These are phyloP conservation scores for Nyctalus aviator DNA, from an alignment of 2,797 vertebrate genomes.

Conservation along the genomic window DNA sequence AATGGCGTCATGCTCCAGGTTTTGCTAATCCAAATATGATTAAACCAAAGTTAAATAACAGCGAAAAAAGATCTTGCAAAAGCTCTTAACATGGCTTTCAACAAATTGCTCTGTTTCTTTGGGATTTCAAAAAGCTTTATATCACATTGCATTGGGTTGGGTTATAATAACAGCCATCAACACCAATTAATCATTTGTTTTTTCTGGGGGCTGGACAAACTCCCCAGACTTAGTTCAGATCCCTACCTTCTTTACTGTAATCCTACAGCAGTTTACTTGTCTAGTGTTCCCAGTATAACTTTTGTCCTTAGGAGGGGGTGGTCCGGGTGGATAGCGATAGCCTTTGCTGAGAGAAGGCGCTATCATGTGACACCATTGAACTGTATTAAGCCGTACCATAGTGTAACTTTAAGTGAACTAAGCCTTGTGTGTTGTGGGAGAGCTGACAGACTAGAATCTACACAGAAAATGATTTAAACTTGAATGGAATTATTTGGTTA, in stretches of 20 bases:
- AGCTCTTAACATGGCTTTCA: conserved; percentile 2
- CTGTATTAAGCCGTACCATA: too few species aligned
- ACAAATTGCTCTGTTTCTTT: conserved; percentile 53
- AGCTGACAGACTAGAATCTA: background rate
- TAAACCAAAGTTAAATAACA: conserved; percentile 55
- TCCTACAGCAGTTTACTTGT: background rate
- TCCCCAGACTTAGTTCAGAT: background rate
- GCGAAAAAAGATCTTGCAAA: conserved; percentile 49
- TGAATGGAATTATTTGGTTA: background rate
- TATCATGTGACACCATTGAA: background rate
- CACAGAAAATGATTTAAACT: background rate
- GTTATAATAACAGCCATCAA: conserved; percentile 49
- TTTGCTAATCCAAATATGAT: conserved; percentile 49
- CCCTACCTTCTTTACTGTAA: background rate
- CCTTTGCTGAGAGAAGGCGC: background rate
- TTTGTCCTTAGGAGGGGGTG: background rate
- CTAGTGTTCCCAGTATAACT: background rate
- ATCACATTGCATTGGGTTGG: conserved; percentile 3
- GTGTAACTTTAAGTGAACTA: background rate
- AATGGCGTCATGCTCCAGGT: background rate
- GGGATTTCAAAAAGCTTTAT: conserved; percentile 50
- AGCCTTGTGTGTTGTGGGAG: background rate
- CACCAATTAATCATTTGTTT: conserved; percentile 47
- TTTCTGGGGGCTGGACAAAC: background rate
- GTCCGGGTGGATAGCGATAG: background rate